Base-by-base conservation (phyloP, 2,113 vertebrate genomes). In the Pelmatolapia mariae region DNA sequence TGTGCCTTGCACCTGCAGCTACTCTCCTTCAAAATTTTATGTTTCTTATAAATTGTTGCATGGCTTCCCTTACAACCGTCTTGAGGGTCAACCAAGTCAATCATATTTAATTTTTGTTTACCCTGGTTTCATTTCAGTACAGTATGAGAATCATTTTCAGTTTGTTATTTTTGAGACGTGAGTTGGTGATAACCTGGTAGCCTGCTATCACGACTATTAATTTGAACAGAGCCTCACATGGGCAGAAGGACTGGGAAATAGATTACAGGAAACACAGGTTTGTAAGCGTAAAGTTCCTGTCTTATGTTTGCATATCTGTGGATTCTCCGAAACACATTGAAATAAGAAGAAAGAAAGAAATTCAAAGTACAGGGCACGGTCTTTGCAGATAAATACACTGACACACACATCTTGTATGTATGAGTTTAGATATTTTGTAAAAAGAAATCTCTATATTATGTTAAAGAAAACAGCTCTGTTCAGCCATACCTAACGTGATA, bases 401-500 rank as follows among this genome's bases (percentile, higher is more conserved):
- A 50, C 10, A 76, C 43, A 50, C 71, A 50, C 6, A 12, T 76
- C 1, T 45, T 50, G 10, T 12, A 29, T 76, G 71, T 76, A 76
- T 19, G 1, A 76, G 43, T 29, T 50, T 76, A 50, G 16, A 50
- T 19, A 19, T 76, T 31, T 50, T 76, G 22, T 50, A 4, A 5
- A 47, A 33, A n/a, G n/a, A 8, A 33, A 45, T 3, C 24, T 29
- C 15, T 76, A 76, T 19, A 76, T 76, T 19, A 31, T 12, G 11
- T 29, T 12, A 38, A 52, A 52, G 12, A 87, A 7, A 79, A 52
- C 26, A 8, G 40, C 29, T 22, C 11, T 82, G 22, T n/a, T 43
- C 22, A 87, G 43, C 96, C 97, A 95, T 96, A 99, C 98, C 97
- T 88, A 99, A 95, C 38, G 98, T 97, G 81, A 99, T 96, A 8